phyloP scores from a whole-genome alignment of 2,888 invertebrate species.

The Cosmopolites sordidus region DNA sequence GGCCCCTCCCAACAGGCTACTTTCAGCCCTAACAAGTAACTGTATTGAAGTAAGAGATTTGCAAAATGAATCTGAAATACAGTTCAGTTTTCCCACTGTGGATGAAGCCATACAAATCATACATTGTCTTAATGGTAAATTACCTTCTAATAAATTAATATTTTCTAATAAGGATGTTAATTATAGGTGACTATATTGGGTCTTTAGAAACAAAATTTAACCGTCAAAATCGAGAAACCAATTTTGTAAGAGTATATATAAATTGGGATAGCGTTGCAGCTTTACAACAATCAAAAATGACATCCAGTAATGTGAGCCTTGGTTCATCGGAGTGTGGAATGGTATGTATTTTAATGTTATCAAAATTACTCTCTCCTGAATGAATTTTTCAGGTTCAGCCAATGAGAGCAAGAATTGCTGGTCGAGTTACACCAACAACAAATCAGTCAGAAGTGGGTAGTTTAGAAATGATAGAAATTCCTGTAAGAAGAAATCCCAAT shows the following conservation, averaged over 20 bases:
- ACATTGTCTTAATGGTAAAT: slow-evolving; percentile 61
- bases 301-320: slow-evolving; percentile 44
- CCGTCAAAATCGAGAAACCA: slow-evolving; percentile 48
- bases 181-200: slow-evolving; percentile 60
- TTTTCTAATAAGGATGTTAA: neutral
- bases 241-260: slow-evolving; percentile 67
- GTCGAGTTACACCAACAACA: slow-evolving; percentile 67
- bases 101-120: slow-evolving; percentile 64
- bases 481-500: slow-evolving; percentile 57
- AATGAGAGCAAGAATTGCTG: slow-evolving; percentile 68
- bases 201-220: slow-evolving; percentile 60
- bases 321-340: slow-evolving; percentile 47
- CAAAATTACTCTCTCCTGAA: neutral
- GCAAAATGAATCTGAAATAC: slow-evolving; percentile 45
- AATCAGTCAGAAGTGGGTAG: slow-evolving; percentile 57
- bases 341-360: slow-evolving; percentile 28
- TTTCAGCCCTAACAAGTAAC: slow-evolving; percentile 59
- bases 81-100: slow-evolving; percentile 68
- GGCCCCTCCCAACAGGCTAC: slow-evolving; percentile 55
- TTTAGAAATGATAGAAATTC: slow-evolving; percentile 72
- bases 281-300: slow-evolving; percentile 49
- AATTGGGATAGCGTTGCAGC: slow-evolving; percentile 63
- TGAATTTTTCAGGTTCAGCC: slow-evolving; percentile 45
- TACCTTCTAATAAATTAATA: neutral
- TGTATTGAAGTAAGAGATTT: slow-evolving; percentile 59